Evolutionary conservation across 2,888 invertebrate genomes (phyloP).

Genomic region (Pardosa pseudoannulata): DNA sequence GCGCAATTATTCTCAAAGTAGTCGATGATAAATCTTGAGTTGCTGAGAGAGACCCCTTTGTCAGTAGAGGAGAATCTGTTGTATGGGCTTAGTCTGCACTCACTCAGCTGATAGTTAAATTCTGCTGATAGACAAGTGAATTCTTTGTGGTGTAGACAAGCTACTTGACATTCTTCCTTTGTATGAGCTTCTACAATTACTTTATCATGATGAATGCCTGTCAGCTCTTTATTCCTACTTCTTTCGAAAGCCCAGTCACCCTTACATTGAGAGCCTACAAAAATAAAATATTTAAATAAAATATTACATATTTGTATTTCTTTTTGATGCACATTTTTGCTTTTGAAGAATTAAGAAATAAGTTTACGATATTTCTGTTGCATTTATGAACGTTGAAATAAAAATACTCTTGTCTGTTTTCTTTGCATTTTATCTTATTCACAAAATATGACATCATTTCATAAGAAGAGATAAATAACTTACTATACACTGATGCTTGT

Average conservation of each 20-base stretch:
- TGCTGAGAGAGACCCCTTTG: conserved; percentile 58
- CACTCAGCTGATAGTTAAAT: conserved; percentile 79
- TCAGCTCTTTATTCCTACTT: conserved; percentile 75
- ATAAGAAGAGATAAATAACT: no score
- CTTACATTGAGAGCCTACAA: conserved; percentile 47
- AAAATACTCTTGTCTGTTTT: no score
- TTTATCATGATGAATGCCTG: conserved; percentile 64
- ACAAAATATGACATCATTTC: no score
- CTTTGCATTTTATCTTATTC: no score
- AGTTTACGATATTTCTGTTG: no score
- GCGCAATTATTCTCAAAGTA: conserved; percentile 81
- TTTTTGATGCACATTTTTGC: no score
- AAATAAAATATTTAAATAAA: no score
- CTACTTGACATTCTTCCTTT: conserved; percentile 70
- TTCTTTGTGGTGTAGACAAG: conserved; percentile 61
- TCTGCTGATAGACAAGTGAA: conserved; percentile 80
- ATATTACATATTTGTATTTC: no score
- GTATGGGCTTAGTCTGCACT: conserved; percentile 79
- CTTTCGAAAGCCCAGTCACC: conserved; percentile 76
- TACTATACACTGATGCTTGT: no score
- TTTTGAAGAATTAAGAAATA: no score
- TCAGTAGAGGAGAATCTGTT: conserved; percentile 79
- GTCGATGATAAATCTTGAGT: conserved; percentile 76
- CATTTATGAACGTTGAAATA: no score
- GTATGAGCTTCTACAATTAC: conserved; percentile 66